A percentile compares a stretch with the other conserved stretches of the same genome.
phyloP scores from a whole-genome alignment of 2,797 vertebrate genomes.

The Mastacembelus armatus region DNA sequence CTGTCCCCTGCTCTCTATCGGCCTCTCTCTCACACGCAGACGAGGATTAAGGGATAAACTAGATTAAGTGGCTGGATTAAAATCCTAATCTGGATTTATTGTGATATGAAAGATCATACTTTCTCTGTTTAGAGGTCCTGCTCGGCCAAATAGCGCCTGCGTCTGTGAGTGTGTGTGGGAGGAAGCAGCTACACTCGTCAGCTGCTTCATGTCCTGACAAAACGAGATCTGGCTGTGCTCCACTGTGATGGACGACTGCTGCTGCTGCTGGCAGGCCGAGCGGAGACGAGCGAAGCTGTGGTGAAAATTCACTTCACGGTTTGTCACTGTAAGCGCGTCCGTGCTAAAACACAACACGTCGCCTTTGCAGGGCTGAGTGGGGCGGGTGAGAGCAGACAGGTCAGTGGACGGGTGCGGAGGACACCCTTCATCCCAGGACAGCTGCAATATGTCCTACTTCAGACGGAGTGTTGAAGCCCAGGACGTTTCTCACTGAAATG shows the following conservation, averaged over 20 bases:
- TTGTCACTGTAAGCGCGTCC: conserved; percentile 2
- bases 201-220: conserved; percentile 8
- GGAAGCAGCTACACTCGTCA: neutral
- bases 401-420: conserved; percentile 43
- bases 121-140: conserved; percentile 52
- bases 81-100: conserved; percentile 73
- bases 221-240: conserved; percentile 17
- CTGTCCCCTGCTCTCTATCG: neutral
- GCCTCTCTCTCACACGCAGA: conserved; percentile 10
- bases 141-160: conserved; percentile 14
- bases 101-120: conserved; percentile 59
- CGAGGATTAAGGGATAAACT: conserved; percentile 64
- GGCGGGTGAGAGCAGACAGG: conserved; percentile 43
- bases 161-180: conserved; percentile 2
- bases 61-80: conserved; percentile 75
- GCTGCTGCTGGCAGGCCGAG: neutral
- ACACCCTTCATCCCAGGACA: conserved; percentile 39
- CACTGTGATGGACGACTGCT: conserved; percentile 23
- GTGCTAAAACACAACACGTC: neutral
- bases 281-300: neutral
- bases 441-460: no score
- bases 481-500: no score
- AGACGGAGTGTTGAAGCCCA: no score
- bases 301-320: conserved; percentile 6
- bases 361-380: neutral